Conservation (phyloP, 2,888 invertebrate species). For the Ectobius pallidus region DNA sequence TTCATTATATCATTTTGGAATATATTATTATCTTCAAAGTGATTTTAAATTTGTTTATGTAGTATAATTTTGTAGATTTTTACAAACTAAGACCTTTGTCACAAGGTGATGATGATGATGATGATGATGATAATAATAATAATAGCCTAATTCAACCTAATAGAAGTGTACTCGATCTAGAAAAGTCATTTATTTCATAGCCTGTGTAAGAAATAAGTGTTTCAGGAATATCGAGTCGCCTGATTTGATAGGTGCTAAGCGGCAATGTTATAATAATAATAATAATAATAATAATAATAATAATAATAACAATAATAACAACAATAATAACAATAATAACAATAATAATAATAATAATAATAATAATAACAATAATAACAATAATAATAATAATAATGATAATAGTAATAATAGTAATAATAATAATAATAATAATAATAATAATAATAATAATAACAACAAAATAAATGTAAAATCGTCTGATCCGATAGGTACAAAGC, state of each 20-base stretch:
- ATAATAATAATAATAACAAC: too few relatives aligned
- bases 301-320: background rate
- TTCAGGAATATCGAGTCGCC: too few relatives aligned
- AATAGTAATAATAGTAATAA: background rate
- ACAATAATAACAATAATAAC: background rate
- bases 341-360: background rate
- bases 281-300: background rate
- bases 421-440: too few relatives aligned
- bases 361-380: background rate
- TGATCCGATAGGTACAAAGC: too few relatives aligned
- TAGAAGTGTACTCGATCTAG: background rate
- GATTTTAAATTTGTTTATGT: too few relatives aligned
- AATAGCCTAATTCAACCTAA: background rate
- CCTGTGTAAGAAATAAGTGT: too few relatives aligned
- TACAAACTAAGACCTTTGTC: too few relatives aligned
- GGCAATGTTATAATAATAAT: background rate
- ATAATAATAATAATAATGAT: background rate
- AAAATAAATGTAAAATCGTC: too few relatives aligned
- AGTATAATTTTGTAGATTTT: too few relatives aligned
- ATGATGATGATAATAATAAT: background rate
- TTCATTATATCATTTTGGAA: too few relatives aligned
- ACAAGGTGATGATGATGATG: background rate
- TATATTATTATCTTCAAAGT: too few relatives aligned
- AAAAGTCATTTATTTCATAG: background rate
- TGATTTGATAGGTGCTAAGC: too few relatives aligned